Evolutionary conservation across 2,888 invertebrate species (phyloP).

Genomic region (Drosophila hamatofila): DNA sequence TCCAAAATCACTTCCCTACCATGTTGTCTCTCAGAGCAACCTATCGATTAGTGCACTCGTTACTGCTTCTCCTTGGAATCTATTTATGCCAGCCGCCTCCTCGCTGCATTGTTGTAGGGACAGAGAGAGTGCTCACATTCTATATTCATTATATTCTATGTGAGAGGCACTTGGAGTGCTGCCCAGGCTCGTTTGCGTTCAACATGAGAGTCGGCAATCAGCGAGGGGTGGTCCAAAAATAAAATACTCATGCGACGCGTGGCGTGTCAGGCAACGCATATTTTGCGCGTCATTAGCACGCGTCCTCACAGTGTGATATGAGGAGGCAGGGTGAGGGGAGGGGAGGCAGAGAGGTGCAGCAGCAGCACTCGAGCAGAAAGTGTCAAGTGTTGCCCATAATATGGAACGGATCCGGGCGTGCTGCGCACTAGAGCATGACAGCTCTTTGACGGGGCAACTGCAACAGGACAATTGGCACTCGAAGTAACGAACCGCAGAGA

Average conservation of each 20-base stretch:
- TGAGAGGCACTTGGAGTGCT: conserved; percentile 34
- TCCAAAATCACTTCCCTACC: no score
- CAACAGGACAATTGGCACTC: conserved; percentile 74
- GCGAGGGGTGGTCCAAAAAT: conserved; percentile 60
- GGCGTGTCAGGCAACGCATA: conserved; percentile 61
- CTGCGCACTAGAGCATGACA: conserved; percentile 72
- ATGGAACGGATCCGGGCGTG: conserved; percentile 59
- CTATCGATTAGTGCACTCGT: conserved; percentile 9
- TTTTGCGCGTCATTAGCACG: conserved; percentile 84
- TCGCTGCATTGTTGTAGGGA: background rate
- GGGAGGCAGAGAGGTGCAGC: background rate
- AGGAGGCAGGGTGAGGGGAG: no score
- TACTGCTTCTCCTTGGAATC: background rate
- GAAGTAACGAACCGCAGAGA: conserved; percentile 78
- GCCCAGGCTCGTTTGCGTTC: conserved; percentile 27
- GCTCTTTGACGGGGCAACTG: conserved; percentile 76
- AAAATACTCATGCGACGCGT: conserved; percentile 60
- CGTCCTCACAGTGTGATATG: conserved; percentile 40
- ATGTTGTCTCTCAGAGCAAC: background rate
- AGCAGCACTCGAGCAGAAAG: conserved; percentile 63
- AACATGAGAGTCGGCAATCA: conserved; percentile 61
- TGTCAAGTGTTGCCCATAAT: conserved; percentile 84
- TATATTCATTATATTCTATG: conserved; percentile 39
- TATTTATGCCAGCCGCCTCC: conserved; percentile 12
- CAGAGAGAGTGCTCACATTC: background rate